These are phyloP conservation scores for Platycercus adscitus DNA, from an alignment of 2,113 vertebrate genomes.

Conservation along the genomic window DNA sequence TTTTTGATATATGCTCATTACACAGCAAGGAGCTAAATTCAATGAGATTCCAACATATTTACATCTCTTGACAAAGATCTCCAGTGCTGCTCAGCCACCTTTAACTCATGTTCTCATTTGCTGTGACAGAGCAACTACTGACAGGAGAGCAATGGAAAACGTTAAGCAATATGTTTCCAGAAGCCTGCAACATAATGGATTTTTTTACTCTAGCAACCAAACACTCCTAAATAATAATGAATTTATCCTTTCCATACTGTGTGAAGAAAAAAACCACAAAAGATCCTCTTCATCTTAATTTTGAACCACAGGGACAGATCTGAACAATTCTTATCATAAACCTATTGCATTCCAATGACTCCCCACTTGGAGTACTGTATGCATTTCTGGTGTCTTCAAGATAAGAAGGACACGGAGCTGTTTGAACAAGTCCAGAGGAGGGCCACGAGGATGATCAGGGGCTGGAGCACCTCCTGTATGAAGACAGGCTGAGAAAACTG, in stretches of 20 bases:
- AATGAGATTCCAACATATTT: neutral
- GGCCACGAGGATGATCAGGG: neutral
- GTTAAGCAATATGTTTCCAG: neutral
- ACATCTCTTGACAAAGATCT: neutral
- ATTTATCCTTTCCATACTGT: neutral
- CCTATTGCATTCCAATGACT: neutral
- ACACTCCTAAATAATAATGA: neutral
- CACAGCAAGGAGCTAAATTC: neutral
- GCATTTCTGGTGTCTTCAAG: neutral
- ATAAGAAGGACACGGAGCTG: neutral
- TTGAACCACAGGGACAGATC: neutral
- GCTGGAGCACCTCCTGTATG: neutral
- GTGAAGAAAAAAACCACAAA: neutral
- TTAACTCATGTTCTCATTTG: neutral
- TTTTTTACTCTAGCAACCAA: neutral
- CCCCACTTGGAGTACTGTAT: neutral
- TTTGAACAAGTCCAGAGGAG: neutral
- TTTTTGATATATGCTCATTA: neutral
- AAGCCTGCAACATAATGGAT: neutral
- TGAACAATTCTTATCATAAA: neutral
- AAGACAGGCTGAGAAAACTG: neutral
- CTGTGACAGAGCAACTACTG: neutral
- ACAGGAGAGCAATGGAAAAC: neutral
- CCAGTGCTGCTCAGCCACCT: neutral
- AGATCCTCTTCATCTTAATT: neutral